These are phyloP conservation scores for Ophthalmolycus amberensis DNA, from an alignment of 2,113 vertebrate species.

Conservation along the genomic window DNA sequence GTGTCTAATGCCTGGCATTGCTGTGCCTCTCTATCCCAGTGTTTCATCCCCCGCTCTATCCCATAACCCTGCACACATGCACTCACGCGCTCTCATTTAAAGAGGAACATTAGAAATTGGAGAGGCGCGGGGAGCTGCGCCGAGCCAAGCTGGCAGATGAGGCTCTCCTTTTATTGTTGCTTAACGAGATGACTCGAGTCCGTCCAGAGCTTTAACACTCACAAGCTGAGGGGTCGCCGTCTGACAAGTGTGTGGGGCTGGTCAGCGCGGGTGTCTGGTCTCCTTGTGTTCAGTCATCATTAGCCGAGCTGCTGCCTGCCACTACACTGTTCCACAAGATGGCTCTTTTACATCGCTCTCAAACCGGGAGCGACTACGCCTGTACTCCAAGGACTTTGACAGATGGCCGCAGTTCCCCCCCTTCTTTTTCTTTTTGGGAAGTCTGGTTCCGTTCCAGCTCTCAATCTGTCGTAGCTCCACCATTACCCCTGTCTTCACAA, in stretches of 20 bases:
- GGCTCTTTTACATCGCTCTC: constrained; percentile 43
- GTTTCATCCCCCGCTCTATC: constrained; percentile 61
- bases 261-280: constrained; percentile 41
- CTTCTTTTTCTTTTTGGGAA: not conserved
- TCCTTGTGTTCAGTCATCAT: constrained; percentile 57
- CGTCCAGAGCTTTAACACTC: constrained; percentile 49
- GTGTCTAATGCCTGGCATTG: constrained; percentile 65
- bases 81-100: constrained; percentile 59
- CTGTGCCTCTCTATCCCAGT: constrained; percentile 41
- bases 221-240: constrained; percentile 25
- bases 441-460: constrained; percentile 36
- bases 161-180: constrained; percentile 54
- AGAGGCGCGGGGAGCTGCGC: constrained; percentile 43
- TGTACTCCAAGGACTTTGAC: constrained; percentile 40
- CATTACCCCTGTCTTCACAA: constrained; percentile 56
- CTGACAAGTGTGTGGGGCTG: constrained; percentile 31
- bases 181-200: constrained; percentile 54
- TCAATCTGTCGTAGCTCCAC: constrained; percentile 36
- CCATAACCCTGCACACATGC: constrained; percentile 70
- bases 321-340: constrained; percentile 27
- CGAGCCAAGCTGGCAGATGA: constrained; percentile 63
- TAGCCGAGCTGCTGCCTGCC: constrained; percentile 52
- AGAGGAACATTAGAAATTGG: constrained; percentile 70
- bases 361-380: constrained; percentile 37
- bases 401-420: constrained; percentile 47